Percentiles rank a stretch among this genome's conserved stretches.
These are phyloP conservation scores for Eledona agricola DNA, from an alignment of 2,888 invertebrate species.

Conservation along the genomic window DNA sequence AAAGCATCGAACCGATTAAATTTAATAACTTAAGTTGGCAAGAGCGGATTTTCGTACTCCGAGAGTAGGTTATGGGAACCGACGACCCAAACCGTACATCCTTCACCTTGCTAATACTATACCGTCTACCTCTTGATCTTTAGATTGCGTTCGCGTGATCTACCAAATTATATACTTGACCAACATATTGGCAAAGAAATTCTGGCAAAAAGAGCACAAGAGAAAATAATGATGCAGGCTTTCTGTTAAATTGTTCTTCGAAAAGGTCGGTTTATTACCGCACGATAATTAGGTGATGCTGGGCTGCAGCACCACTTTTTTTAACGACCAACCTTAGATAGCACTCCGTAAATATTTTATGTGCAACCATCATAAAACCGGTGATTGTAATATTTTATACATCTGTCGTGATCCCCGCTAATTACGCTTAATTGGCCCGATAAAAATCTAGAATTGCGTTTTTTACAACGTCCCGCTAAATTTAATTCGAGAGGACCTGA, in stretches of 20 bases:
- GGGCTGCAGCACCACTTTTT: no score
- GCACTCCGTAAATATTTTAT: no score
- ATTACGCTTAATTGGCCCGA: conserved; percentile 22
- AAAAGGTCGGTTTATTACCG: conserved; percentile 12
- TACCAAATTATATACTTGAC: conserved; percentile 37
- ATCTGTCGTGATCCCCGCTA: no score
- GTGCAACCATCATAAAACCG: no score
- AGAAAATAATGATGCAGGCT: conserved; percentile 10
- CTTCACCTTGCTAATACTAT: conserved; percentile 34
- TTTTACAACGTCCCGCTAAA: conserved; percentile 2
- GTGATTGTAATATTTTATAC: no score
- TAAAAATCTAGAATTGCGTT: conserved; percentile 7
- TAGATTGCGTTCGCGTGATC: conserved; percentile 36
- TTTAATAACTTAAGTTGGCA: conserved; percentile 8
- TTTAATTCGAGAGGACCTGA: conserved; percentile 7
- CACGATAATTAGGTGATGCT: conserved; percentile 16
- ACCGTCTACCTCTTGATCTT: conserved; percentile 14
- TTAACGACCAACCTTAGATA: no score
- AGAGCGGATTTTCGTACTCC: conserved; percentile 4
- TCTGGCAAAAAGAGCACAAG: conserved; percentile 15
- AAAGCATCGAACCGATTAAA: conserved; percentile 9
- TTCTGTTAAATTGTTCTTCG: conserved; percentile 12
- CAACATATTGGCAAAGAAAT: conserved; percentile 15
- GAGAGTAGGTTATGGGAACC: conserved; percentile 32
- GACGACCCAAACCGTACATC: conserved; percentile 14